Evolutionary conservation across 2,888 invertebrate genomes (phyloP), one percentile per base, ranked within the genome.

Genomic region (Trilocha varians): DNA sequence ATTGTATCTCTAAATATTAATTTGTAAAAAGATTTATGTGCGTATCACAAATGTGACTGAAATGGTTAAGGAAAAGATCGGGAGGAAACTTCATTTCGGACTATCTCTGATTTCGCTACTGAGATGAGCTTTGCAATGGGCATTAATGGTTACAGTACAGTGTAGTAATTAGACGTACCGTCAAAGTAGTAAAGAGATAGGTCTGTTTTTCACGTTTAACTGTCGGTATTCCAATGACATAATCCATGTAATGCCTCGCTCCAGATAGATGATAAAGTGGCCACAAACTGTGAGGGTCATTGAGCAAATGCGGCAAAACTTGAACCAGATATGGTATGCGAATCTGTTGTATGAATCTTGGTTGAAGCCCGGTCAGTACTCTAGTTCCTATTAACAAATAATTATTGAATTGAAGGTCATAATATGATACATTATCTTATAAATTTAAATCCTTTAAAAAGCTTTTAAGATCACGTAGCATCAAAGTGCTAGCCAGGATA

Each of bases 181-280:
- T 51, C 1, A 98, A 78, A 0, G 98, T 97, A 16, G 93, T 88
- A 73, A 95, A 86, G 33, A 98, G 84, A 74, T 98, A 98, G 53
- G 89, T 93, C 63, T 96, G 95, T 55, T 94, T 93, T 50, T 95
- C 94, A 34, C 98, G 86, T 57, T 91, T 92, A 5, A 98, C 96
- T 0, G 97, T 97, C 0, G 97, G 97, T 47, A 98, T 88, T 0
- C 96, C 98, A 38, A 97, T 84, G 1, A 97, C 94, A 46, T 96
- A 88, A 38, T 94, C 93, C 0, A 93, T 93, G 51, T 93, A 92
- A 6, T 87, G 87, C 43, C 93, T 87, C 2, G 91, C 91, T 48
- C 90, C 91, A 25, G 92, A 92, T 70, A 95, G 87, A 55, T 93
- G 87, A 70, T 91, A 93, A 8, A 93, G 92, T 2, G 97, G 94